Percentiles rank a stretch among this genome's conserved stretches.
Evolutionary conservation across 1,140 invertebrate species (phyloP).

Genomic region (Drosophila miranda): DNA sequence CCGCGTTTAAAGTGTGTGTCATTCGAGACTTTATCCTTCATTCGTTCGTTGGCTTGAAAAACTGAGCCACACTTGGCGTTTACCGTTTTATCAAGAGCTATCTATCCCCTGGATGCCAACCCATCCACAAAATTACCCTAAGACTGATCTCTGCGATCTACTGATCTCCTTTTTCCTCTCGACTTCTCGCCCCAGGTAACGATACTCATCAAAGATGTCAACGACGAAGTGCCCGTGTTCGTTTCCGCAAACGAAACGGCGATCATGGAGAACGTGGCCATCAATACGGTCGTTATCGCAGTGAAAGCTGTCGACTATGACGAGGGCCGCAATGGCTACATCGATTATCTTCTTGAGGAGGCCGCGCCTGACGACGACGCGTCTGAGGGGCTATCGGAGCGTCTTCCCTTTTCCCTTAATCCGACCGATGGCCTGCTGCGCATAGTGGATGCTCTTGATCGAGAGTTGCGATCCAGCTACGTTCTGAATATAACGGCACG

Average conservation of each 20-base stretch:
- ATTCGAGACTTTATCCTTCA: no score
- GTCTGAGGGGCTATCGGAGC: slow-evolving; percentile 28
- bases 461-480: slow-evolving; percentile 92
- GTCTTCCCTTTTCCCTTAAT: slow-evolving; percentile 91
- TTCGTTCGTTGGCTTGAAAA: no score
- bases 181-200: slow-evolving; percentile 87
- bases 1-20: slow-evolving; percentile 3
- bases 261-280: slow-evolving; percentile 93
- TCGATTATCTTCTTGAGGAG: slow-evolving; percentile 92
- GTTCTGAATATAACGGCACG: slow-evolving; percentile 91
- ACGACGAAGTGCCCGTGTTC: slow-evolving; percentile 97
- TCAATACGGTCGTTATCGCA: slow-evolving; percentile 94
- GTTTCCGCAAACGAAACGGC: slow-evolving; percentile 90
- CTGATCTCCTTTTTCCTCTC: slow-evolving; percentile 1
- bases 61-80: not conserved
- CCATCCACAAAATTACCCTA: slow-evolving; percentile 24
- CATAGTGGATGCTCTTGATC: slow-evolving; percentile 91
- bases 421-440: slow-evolving; percentile 93
- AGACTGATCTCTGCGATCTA: not conserved
- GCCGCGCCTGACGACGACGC: slow-evolving; percentile 29
- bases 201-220: slow-evolving; percentile 94
- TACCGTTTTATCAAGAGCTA: slow-evolving; percentile 14
- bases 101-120: not conserved
- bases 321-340: slow-evolving; percentile 95
- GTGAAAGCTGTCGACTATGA: slow-evolving; percentile 96